Percentiles rank a stretch among this genome's conserved stretches.
Conservation (phyloP, 2,888 invertebrate genomes). For the Myopa testacea region DNA sequence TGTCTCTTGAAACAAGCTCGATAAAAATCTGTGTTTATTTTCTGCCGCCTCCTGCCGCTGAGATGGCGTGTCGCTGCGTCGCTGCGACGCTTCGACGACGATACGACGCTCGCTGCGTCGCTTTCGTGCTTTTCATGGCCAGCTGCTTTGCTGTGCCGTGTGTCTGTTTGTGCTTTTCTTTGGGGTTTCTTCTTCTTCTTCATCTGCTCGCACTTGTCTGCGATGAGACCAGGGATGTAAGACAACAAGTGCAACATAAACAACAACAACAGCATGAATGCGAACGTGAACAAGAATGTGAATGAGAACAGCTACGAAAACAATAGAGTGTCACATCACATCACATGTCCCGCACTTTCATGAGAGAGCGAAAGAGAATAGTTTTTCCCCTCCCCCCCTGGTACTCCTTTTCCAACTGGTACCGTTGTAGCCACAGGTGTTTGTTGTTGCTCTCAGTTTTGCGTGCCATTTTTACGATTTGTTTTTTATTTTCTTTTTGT, state of each 20-base stretch:
- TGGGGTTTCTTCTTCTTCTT: conserved; percentile 11
- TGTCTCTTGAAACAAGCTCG: conserved; percentile 13
- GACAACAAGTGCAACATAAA: conserved; percentile 13
- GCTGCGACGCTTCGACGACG: not conserved
- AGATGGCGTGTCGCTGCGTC: not conserved
- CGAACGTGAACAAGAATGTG: not conserved
- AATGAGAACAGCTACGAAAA: not conserved
- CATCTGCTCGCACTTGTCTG: conserved; percentile 4
- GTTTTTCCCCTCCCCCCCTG: not conserved
- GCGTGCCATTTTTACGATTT: conserved; percentile 6
- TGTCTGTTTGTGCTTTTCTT: not conserved
- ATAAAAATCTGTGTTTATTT: conserved; percentile 35
- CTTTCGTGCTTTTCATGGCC: not conserved
- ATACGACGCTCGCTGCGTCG: not conserved
- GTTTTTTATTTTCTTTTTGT: not conserved
- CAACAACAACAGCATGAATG: not conserved
- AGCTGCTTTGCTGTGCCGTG: not conserved
- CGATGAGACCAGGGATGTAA: not conserved
- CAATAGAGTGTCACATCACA: conserved; percentile 12
- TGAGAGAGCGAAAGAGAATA: not conserved
- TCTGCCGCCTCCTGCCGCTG: not conserved
- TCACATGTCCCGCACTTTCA: not conserved
- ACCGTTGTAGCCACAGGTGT: conserved; percentile 25
- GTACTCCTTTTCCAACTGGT: not conserved
- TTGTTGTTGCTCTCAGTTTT: conserved; percentile 18